Base-by-base conservation (phyloP, 2,888 invertebrate species). In the Caenorhabditis virilis region DNA sequence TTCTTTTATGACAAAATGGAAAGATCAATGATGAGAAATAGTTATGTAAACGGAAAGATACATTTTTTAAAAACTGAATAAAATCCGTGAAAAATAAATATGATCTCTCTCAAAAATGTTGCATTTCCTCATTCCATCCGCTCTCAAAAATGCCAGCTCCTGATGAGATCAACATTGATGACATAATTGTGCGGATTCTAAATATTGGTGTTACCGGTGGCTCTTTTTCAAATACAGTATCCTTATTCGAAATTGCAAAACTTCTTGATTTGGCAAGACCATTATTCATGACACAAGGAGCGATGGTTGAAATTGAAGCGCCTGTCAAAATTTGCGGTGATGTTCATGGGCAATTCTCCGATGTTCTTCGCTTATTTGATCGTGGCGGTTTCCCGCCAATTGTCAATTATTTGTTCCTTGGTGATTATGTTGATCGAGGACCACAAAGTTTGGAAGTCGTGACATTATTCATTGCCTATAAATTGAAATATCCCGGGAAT, bases 311-410 rank as follows among this genome's bases (percentile, higher is more conserved):
- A 54, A 45, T 76, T 11, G 73, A 74, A 27, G 66, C 77, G 35
- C 77, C 78, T 9, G 61, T 78, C 16, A 67, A 72, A 41, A 67
- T 78, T 20, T 78, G 78, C 45, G 78, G 78, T 22, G 78, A 78
- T 50, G 72, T 67, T 1, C 78, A 78, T 51, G 78, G 78, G 1
- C 78, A 78, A 47, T 77, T 60, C 43, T 51, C 53, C 5, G 77
- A 78, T 46, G 65, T 77, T 13, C 61, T 78, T 5, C 63, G 76
- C 15, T 33, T 77, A 7, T 78, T 78, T 65, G 72, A 75, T 42
- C 68, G 69, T 33, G 69, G 72, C 13, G 76, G 77, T 15, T 77
- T 74, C 52, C 77, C 77, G n/a, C 78, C 77, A 16, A 35, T 56
- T 11, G 66, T 63, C 52, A 78, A 77, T 51, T 78, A 78, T 51